Base-by-base conservation (phyloP, 2,113 vertebrate genomes). In the Oncorhynchus mykiss region DNA sequence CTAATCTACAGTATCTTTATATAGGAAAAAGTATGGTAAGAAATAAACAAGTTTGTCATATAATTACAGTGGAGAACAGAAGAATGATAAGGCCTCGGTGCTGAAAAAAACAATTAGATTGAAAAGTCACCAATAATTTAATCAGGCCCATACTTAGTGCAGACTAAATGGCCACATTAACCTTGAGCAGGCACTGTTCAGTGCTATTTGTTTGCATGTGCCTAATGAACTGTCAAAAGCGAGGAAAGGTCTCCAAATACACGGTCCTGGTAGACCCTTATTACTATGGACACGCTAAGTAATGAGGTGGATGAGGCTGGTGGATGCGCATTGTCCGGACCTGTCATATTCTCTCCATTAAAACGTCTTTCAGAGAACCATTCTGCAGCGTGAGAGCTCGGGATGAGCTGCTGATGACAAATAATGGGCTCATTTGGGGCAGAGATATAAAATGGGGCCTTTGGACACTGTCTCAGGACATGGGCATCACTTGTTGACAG, bases 201-300 rank as follows among this genome's bases (percentile, higher is more conserved):
- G 34, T 60, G 29, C 31, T 48, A 27, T 65, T 74, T 74, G 57
- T 69, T 75, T 75, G 18, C 65, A 24, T 66, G 60, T 4, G 14
- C 31, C 31, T 72, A 72, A 72, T 72, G 71, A 72, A 72, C 49
- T 60, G 71, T 60, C 71, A 72, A 59, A 72, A 60, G 24, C 39
- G 54, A 72, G 51, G 2, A 60, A 72, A 72, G 71, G 71, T 31
- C 71, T 72, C 3, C 49, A 27, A 59, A 72, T 59, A 72, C 54
- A 72, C 31, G 27, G 27, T 72, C 49, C 71, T 72, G 49, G 25
- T 20, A 60, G 51, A 29, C 54, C 24, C 31, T 72, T 72, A 72
- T 72, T 31, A 57, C 31, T 59, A 1, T 72, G 71, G 71, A 72
- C 71, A 60, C 34, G 16, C 57, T 72, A 18, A 27, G 25, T 72